Evolutionary conservation across 2,113 vertebrate species (phyloP).

Genomic region (Probosciger aterrimus): DNA sequence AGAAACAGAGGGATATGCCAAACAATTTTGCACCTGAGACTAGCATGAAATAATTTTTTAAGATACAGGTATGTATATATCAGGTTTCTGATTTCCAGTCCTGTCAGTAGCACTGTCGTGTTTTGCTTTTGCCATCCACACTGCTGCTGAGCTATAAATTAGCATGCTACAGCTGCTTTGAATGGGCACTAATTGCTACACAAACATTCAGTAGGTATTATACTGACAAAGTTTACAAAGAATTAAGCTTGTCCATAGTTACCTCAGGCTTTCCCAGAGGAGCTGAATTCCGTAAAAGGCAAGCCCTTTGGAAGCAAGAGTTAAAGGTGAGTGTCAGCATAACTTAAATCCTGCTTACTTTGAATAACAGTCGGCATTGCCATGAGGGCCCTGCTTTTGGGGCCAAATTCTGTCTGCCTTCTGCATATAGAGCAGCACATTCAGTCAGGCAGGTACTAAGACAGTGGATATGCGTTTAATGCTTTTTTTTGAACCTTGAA

Average conservation of each 20-base stretch:
- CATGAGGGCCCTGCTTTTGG: background rate
- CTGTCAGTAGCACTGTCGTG: background rate
- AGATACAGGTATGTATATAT: background rate
- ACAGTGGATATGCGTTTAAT: no score
- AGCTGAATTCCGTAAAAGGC: background rate
- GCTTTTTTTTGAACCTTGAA: background rate
- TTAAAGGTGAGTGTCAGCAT: background rate
- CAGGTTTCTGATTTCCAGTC: background rate
- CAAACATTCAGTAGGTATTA: no score
- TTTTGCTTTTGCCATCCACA: background rate
- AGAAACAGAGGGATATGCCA: background rate
- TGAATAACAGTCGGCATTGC: background rate
- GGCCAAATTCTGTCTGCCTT: accelerated
- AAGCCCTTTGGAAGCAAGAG: background rate
- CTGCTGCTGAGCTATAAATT: background rate
- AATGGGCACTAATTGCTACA: background rate
- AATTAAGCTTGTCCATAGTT: background rate
- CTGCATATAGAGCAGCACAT: background rate
- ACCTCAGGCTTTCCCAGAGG: background rate
- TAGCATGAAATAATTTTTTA: background rate
- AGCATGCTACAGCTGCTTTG: background rate
- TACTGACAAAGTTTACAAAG: background rate
- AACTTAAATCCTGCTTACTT: background rate
- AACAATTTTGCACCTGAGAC: background rate
- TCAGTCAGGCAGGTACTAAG: background rate